Evolutionary conservation across 2,113 vertebrate genomes (phyloP), one percentile per base, ranked within the genome.

Genomic region (Vicugna pacos): DNA sequence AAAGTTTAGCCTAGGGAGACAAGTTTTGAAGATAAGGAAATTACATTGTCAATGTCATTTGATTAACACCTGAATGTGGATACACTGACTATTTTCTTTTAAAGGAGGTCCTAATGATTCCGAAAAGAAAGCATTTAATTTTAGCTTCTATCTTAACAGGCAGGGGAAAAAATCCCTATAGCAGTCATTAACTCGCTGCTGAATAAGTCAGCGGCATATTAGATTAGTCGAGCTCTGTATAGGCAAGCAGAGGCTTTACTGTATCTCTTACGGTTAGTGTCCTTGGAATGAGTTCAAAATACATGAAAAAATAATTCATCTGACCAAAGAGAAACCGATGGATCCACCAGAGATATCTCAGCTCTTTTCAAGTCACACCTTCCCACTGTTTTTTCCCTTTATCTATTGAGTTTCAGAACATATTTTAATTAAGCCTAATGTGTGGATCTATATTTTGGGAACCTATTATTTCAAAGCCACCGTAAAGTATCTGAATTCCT

Each of bases 51-150:
- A 96, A 1, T 97, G 88, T 81, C 75, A 97, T 93, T 98, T 97
- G 97, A 98, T 98, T 98, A 98, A 96, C 80, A 97, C 65, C 95
- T 96, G 96, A 98, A 95, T 96, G 88, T 92, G 82, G 96, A 89
- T 97, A 97, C 94, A 96, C 92, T 38, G 90, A 76, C 93, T 94
- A 46, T 98, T 92, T 97, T 98, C 96, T 97, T 98, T 98, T 94
- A 96, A 98, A 98, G 75, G 60, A 84, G 42, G 92, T 88, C 3
- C 87, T 97, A 98, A 97, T 91, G 80, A 96, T 97, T 97, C 93
- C 93, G 96, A 97, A 98, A 98, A 96, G 80, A 98, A 98, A 97
- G 93, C 93, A 96, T 95, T 98, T 98, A 97, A 98, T 97, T 98
- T 98, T 96, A 96, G 94, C 76, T 98, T 80, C 48, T 96, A 76